phyloP scores from a whole-genome alignment of 2,113 vertebrate species.

The Dipodomys ordii region DNA sequence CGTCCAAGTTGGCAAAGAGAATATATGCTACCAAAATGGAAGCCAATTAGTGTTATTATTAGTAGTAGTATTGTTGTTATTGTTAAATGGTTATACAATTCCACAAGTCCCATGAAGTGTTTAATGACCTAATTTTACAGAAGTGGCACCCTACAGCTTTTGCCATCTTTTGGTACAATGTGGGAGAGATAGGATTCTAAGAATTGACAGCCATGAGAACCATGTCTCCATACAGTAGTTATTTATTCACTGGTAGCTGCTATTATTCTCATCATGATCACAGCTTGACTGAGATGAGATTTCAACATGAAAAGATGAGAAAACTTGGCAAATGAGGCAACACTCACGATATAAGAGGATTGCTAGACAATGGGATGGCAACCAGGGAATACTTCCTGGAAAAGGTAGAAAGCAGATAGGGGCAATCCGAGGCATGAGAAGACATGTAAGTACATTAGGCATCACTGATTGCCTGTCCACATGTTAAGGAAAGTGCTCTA shows the following conservation, averaged over 20 bases:
- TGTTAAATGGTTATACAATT: too few relatives aligned
- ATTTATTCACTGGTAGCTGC: background rate
- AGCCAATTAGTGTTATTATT: background rate
- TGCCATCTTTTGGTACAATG: background rate
- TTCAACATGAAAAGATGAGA: constrained; percentile 39
- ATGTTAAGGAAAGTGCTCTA: background rate
- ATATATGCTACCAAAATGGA: background rate
- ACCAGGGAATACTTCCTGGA: background rate
- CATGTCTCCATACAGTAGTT: background rate
- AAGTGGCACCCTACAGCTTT: background rate
- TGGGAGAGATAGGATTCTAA: background rate
- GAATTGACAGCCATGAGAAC: background rate
- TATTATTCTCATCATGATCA: background rate
- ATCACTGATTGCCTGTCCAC: background rate
- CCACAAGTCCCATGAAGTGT: background rate
- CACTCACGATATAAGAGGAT: background rate
- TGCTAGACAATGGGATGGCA: background rate
- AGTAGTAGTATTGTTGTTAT: too few relatives aligned
- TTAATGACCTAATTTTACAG: background rate
- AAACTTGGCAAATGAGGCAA: background rate
- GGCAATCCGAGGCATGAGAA: background rate
- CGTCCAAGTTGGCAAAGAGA: background rate
- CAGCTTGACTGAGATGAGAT: background rate
- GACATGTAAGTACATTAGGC: background rate
- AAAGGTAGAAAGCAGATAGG: background rate